These are phyloP conservation scores for Dendropsophus ebraccatus DNA, from an alignment of 2,113 vertebrate genomes.

Conservation along the genomic window DNA sequence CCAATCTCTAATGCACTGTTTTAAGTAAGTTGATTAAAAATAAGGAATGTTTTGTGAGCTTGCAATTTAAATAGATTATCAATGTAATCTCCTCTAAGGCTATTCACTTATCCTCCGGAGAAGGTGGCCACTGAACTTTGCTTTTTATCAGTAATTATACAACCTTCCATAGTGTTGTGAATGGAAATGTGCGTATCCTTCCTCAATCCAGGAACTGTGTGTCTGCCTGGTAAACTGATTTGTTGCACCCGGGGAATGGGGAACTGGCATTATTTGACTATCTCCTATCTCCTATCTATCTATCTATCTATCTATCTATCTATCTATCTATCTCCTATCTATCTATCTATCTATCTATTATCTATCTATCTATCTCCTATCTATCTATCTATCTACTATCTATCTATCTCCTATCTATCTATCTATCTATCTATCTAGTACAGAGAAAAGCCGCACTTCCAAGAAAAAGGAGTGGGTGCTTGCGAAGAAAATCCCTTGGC, in stretches of 20 bases:
- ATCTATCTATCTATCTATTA: too few relatives aligned
- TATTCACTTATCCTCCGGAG: constrained; percentile 18
- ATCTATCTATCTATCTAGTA: too few relatives aligned
- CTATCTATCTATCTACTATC: too few relatives aligned
- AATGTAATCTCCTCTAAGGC: constrained; percentile 54
- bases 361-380: too few relatives aligned
- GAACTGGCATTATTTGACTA: too few relatives aligned
- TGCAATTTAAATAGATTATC: constrained; percentile 55
- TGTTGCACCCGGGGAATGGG: not conserved
- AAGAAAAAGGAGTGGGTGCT: too few relatives aligned
- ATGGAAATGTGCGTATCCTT: constrained; percentile 15
- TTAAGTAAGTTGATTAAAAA: constrained; percentile 39
- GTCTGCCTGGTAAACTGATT: not conserved
- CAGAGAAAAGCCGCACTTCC: too few relatives aligned
- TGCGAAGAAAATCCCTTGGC: too few relatives aligned
- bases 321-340: too few relatives aligned
- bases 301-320: too few relatives aligned
- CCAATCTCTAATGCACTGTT: constrained; percentile 24
- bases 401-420: too few relatives aligned
- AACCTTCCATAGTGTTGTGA: constrained; percentile 11
- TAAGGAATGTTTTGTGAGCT: not conserved
- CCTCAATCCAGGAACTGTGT: not conserved
- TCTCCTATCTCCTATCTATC: too few relatives aligned
- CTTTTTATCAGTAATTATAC: constrained; percentile 25
- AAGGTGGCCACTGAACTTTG: constrained; percentile 26